Base-by-base conservation (phyloP, 2,888 invertebrate genomes). In the Ypsolopha sequella region DNA sequence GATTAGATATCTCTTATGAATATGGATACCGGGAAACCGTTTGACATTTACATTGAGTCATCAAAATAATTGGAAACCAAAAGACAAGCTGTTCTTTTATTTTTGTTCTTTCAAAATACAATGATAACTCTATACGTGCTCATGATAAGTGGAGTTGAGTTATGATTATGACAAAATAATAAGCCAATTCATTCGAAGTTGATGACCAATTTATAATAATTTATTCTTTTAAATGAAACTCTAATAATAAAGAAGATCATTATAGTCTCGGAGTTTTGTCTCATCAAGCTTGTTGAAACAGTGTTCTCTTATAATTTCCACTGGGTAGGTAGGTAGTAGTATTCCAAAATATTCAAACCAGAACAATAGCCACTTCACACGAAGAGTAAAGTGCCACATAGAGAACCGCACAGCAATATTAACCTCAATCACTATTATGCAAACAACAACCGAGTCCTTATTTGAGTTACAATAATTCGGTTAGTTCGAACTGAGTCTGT, bases 401-500 rank as follows among this genome's bases (percentile, higher is more conserved):
- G 53, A 60, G 48, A 54, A 45, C 45, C n/a, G 45, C 33, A 45
- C 45, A n/a, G n/a, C 34, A 45, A 45, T 34, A 45, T 43, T 14
- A 11, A 47, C 47, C 70, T 63, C 71, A 73, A 76, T 79, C 70
- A 70, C 68, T 56, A 65, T 58, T 69, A 60, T 55, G 65, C 73
- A 73, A 80, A 77, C 72, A 38, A 39, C 45, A 36, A 33, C 34
- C 38, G 24, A 44, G 47, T 63, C 77, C 77, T 65, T 80, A 77
- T 82, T 80, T 80, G 78, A 73, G 70, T 73, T 72, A 71, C 71
- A 76, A 78, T 76, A 78, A 80, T 80, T 80, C 70, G 70, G 73
- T 76, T 76, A 72, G 70, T 68, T 67, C 65, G 62, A 64, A 73
- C 64, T 71, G 64, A 56, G 63, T 65, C 64, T 57, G 70, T 70